phyloP scores from a whole-genome alignment of 1,140 invertebrate species.

The Dreissena polymorpha region DNA sequence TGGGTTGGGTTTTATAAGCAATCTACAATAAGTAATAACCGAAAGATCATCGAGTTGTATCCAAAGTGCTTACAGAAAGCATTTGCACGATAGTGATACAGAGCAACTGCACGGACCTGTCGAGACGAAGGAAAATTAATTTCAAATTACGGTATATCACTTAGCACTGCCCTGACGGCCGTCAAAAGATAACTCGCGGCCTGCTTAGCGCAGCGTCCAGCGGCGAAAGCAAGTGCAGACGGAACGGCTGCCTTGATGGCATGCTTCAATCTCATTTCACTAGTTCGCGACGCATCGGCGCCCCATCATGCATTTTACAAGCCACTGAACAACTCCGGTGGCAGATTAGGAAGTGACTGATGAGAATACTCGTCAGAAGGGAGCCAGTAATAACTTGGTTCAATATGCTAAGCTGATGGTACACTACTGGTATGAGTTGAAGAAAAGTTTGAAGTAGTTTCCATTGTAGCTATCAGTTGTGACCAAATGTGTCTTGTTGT shows the following conservation, averaged over 20 bases:
- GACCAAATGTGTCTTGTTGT: no score
- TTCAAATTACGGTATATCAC: constrained; percentile 44
- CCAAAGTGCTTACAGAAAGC: no score
- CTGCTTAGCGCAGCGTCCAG: background rate
- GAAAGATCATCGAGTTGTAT: no score
- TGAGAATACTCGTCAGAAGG: background rate
- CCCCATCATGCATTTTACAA: background rate
- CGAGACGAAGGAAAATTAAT: constrained; percentile 39
- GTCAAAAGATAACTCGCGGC: constrained; percentile 3
- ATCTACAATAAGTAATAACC: no score
- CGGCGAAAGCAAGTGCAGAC: background rate
- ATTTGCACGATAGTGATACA: no score
- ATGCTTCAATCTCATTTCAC: background rate
- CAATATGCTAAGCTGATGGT: no score
- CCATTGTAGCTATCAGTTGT: no score
- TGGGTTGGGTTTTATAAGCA: no score
- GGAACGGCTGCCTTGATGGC: background rate
- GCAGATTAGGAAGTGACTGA: background rate
- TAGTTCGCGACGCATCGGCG: background rate
- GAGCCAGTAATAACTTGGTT: no score
- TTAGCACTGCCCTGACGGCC: constrained; percentile 19
- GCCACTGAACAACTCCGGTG: background rate
- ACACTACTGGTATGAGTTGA: no score
- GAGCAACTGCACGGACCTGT: constrained; percentile 1
- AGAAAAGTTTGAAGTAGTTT: no score